Evolutionary conservation across 1,140 invertebrate genomes (phyloP).

Genomic region (Cepaea nemoralis): DNA sequence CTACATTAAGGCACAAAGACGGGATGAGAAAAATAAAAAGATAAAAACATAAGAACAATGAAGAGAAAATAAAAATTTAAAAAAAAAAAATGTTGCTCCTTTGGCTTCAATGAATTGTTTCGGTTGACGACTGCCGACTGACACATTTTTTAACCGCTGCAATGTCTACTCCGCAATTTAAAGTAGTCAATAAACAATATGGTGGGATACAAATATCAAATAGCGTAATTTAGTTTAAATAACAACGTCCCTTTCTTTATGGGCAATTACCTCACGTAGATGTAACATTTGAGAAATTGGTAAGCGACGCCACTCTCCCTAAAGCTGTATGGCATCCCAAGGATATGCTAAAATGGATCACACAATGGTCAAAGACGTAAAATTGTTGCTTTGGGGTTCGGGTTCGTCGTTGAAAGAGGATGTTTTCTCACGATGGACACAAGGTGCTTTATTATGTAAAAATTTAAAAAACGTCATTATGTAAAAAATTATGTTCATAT

Average conservation of each 20-base stretch:
- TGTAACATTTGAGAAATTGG: no score
- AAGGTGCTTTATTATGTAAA: slow-evolving; percentile 79
- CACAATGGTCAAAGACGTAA: slow-evolving; percentile 69
- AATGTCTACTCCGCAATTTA: not conserved
- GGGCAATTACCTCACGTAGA: no score
- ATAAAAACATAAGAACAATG: no score
- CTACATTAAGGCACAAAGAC: no score
- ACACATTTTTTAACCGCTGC: not conserved
- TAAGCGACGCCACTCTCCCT: not conserved
- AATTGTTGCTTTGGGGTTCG: slow-evolving; percentile 86
- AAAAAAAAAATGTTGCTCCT: no score
- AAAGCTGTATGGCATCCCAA: slow-evolving; percentile 27
- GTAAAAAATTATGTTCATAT: no score
- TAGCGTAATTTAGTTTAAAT: not conserved
- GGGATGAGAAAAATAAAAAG: no score
- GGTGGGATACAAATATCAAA: slow-evolving; percentile 35
- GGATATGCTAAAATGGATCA: slow-evolving; percentile 44
- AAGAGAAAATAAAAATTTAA: no score
- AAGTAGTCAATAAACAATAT: slow-evolving; percentile 34
- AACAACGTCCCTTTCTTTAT: no score
- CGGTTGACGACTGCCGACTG: no score
- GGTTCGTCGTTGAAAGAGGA: slow-evolving; percentile 85
- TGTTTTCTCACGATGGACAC: slow-evolving; percentile 89
- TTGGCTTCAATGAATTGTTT: no score
- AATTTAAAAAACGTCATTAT: no score